Conservation (phyloP, 1,140 invertebrate species). For the Macrotrachela quadricornifera region DNA sequence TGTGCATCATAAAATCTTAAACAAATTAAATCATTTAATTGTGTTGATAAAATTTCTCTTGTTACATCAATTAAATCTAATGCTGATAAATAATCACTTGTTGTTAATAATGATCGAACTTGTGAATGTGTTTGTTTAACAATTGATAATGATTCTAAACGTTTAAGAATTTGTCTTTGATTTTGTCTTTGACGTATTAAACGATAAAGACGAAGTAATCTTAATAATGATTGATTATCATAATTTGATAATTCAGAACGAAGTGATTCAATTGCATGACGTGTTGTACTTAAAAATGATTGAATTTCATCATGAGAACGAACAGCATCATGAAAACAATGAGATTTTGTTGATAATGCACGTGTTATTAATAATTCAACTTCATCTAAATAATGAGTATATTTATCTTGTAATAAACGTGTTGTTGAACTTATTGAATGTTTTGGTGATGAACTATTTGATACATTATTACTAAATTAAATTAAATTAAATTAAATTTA, state of each 20-base stretch:
- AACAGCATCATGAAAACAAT: slow-evolving; percentile 71
- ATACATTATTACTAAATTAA: no score
- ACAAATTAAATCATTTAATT: slow-evolving; percentile 60
- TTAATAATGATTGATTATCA: no score
- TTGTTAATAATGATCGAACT: slow-evolving; percentile 74
- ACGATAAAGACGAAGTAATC: no score
- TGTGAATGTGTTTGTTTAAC: slow-evolving; percentile 93
- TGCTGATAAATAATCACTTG: slow-evolving; percentile 87
- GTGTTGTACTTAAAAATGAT: neutral
- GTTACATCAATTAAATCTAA: slow-evolving; percentile 86
- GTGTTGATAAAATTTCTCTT: slow-evolving; percentile 69
- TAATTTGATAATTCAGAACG: no score
- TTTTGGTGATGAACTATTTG: no score
- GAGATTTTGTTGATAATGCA: slow-evolving; percentile 81
- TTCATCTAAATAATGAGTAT: slow-evolving; percentile 52
- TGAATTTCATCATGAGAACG: slow-evolving; percentile 10
- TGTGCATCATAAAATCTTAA: slow-evolving; percentile 81
- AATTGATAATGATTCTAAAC: slow-evolving; percentile 66
- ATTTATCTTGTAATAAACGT: no score
- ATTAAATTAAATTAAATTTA: no score
- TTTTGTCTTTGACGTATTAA: no score
- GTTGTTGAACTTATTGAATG: no score
- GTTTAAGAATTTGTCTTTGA: no score
- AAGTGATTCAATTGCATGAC: no score
- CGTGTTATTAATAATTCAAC: slow-evolving; percentile 82